Percentiles rank a stretch among this genome's conserved stretches.
Evolutionary conservation across 2,888 invertebrate species (phyloP).

Genomic region (Rotaria magnacalcarata): DNA sequence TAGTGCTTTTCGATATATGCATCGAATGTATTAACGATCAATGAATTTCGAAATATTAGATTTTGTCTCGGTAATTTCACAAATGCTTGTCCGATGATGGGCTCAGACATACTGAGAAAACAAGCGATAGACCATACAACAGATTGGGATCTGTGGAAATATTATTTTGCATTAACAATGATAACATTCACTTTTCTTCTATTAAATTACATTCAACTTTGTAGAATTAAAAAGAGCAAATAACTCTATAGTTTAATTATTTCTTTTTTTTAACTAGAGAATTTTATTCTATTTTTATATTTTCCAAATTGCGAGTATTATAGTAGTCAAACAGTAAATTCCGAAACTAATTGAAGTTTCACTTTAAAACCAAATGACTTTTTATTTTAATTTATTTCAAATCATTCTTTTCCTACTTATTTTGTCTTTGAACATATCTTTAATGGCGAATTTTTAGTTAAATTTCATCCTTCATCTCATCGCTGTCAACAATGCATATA

Average conservation of each 20-base stretch:
- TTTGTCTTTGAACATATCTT: too few relatives aligned
- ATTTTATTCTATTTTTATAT: too few relatives aligned
- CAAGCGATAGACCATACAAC: constrained; percentile 52
- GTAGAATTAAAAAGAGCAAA: constrained; percentile 47
- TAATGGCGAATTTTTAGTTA: not conserved
- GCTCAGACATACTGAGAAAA: constrained; percentile 50
- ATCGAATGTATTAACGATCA: not conserved
- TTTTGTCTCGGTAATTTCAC: not conserved
- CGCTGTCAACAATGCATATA: too few relatives aligned
- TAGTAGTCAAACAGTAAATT: too few relatives aligned
- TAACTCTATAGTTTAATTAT: not conserved
- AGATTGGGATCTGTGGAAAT: constrained; percentile 55
- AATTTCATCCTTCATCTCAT: too few relatives aligned
- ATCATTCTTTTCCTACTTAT: too few relatives aligned
- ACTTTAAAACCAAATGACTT: too few relatives aligned
- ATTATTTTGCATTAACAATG: constrained; percentile 51
- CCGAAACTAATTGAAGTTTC: too few relatives aligned
- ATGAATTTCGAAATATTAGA: not conserved
- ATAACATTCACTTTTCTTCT: constrained; percentile 51
- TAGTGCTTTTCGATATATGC: not conserved
- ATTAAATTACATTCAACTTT: constrained; percentile 54
- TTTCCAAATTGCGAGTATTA: too few relatives aligned
- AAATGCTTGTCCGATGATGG: constrained; percentile 46
- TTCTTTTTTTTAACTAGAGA: too few relatives aligned
- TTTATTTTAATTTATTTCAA: too few relatives aligned